A percentile compares a stretch with the other conserved stretches of the same genome.
Evolutionary conservation across 2,888 invertebrate genomes (phyloP).

Genomic region (Ecliptopera silaceata): DNA sequence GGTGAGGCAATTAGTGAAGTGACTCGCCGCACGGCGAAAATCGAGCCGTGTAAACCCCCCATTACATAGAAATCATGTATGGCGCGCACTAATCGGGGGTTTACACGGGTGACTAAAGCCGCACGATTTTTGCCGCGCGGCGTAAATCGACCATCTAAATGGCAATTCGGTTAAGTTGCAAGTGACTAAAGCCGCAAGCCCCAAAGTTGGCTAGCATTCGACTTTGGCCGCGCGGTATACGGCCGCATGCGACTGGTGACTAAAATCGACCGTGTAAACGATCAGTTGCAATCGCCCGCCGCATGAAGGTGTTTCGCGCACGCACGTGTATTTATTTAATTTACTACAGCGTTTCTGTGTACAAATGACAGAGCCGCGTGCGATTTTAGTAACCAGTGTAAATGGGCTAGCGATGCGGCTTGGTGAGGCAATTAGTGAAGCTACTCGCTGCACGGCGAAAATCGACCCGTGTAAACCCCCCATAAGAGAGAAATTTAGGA

Average conservation of each 20-base stretch:
- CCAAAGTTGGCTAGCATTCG: constrained; percentile 52
- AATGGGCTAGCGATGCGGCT: constrained; percentile 48
- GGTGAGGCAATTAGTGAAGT: constrained; percentile 39
- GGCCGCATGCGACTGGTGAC: constrained; percentile 67
- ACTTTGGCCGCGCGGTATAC: constrained; percentile 48
- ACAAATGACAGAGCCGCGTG: constrained; percentile 50
- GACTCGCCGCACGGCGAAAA: constrained; percentile 49
- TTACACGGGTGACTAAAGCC: constrained; percentile 46
- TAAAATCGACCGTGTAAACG: too few species aligned
- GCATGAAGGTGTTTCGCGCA: constrained; percentile 35
- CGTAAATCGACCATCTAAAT: constrained; percentile 20
- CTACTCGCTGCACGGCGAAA: constrained; percentile 48
- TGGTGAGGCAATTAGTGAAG: constrained; percentile 39
- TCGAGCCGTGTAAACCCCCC: constrained; percentile 42
- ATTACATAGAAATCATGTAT: too few species aligned
- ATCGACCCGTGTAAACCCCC: constrained; percentile 44
- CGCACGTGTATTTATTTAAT: constrained; percentile 40
- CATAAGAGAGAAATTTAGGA: too few species aligned
- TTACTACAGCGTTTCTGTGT: too few species aligned
- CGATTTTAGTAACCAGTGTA: constrained; percentile 50
- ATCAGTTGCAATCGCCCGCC: constrained; percentile 36
- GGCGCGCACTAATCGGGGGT: too few species aligned
- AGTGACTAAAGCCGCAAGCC: constrained; percentile 48
- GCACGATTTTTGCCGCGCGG: constrained; percentile 34
- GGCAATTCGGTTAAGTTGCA: constrained; percentile 19